Evolutionary conservation across 2,797 vertebrate genomes (phyloP).

Genomic region (Momotus momota): DNA sequence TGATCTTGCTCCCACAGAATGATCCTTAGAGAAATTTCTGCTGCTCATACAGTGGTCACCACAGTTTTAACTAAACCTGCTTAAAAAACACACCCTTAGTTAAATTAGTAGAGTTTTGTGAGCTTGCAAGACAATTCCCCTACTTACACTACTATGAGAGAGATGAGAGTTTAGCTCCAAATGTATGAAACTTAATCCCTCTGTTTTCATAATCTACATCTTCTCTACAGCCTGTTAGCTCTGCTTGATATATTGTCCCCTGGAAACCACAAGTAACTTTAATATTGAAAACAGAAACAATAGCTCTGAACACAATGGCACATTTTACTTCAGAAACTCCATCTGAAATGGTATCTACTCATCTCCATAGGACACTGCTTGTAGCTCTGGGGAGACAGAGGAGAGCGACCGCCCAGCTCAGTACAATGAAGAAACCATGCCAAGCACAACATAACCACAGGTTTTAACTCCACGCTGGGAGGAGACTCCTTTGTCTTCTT

Average conservation of each 20-base stretch:
- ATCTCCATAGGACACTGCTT: neutral
- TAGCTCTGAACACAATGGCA: slow-evolving; percentile 32
- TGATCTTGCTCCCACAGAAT: neutral
- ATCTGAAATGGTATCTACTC: slow-evolving; percentile 58
- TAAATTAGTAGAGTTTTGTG: neutral
- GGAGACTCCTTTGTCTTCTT: slow-evolving; percentile 30
- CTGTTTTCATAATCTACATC: slow-evolving; percentile 63
- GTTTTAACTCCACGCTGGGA: neutral
- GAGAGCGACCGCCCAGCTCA: neutral
- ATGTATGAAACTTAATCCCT: slow-evolving; percentile 58
- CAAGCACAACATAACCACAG: slow-evolving; percentile 59
- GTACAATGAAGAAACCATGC: slow-evolving; percentile 31
- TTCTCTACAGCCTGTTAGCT: slow-evolving; percentile 49
- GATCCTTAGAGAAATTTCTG: neutral
- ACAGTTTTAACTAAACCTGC: neutral
- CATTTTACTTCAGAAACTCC: slow-evolving; percentile 41
- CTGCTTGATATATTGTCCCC: slow-evolving; percentile 52
- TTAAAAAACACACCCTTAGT: neutral
- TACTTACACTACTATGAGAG: neutral
- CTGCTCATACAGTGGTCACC: neutral
- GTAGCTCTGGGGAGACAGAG: neutral
- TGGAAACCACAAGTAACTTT: slow-evolving; percentile 52
- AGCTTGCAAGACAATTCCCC: neutral
- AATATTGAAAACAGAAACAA: slow-evolving; percentile 72
- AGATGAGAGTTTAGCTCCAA: slow-evolving; percentile 1